Conservation (phyloP, 2,888 invertebrate species). For the Ptychoptera albimana region DNA sequence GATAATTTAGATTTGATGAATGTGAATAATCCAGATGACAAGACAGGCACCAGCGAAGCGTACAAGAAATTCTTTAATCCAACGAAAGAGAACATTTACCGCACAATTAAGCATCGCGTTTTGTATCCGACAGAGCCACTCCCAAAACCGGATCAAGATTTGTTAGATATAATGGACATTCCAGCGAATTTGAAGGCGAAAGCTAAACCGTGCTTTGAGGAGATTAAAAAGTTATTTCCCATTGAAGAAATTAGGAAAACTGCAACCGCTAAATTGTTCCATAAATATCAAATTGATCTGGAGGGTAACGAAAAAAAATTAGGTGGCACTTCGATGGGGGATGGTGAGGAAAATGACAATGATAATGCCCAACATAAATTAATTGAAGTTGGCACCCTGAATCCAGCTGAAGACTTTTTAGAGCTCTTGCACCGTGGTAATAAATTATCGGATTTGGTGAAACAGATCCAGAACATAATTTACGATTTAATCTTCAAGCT, state of each 20-base stretch:
- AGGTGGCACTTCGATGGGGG: not conserved
- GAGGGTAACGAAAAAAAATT: slow-evolving; percentile 9
- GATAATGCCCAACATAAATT: slow-evolving; percentile 7
- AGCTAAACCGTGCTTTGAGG: slow-evolving; percentile 31
- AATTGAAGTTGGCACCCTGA: slow-evolving; percentile 37
- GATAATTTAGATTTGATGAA: slow-evolving; percentile 46
- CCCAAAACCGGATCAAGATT: slow-evolving; percentile 35
- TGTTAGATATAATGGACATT: slow-evolving; percentile 33
- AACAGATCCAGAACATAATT: slow-evolving; percentile 22
- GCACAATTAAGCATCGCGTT: slow-evolving; percentile 41
- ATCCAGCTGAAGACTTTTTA: slow-evolving; percentile 44
- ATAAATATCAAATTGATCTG: slow-evolving; percentile 8
- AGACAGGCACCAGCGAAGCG: slow-evolving; percentile 15
- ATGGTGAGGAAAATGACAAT: slow-evolving; percentile 1
- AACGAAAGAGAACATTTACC: slow-evolving; percentile 35
- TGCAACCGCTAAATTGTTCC: slow-evolving; percentile 1
- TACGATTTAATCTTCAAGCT: slow-evolving; percentile 19
- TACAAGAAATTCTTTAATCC: slow-evolving; percentile 35
- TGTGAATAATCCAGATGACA: slow-evolving; percentile 32
- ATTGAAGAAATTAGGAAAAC: slow-evolving; percentile 30
- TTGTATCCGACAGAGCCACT: slow-evolving; percentile 40
- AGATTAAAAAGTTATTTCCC: slow-evolving; percentile 34
- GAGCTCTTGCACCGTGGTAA: slow-evolving; percentile 30
- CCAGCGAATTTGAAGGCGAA: slow-evolving; percentile 34
- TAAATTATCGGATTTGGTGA: slow-evolving; percentile 17